These are phyloP conservation scores for Choristoneura fumiferana DNA, from an alignment of 1,140 invertebrate genomes.

Conservation along the genomic window DNA sequence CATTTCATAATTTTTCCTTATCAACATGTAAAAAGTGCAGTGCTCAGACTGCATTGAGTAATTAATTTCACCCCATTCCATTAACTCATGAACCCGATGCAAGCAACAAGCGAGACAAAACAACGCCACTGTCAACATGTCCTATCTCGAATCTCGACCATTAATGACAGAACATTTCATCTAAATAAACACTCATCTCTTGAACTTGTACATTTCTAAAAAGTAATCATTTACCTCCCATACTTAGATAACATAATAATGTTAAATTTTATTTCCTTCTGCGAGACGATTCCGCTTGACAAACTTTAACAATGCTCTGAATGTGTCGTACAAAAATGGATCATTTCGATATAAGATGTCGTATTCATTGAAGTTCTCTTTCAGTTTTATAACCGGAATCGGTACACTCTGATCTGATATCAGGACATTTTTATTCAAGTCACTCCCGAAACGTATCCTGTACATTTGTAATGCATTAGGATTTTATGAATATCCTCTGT, in stretches of 20 bases:
- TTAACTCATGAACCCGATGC: too few species aligned
- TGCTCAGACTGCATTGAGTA: too few species aligned
- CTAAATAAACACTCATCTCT: not conserved
- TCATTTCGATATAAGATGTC: too few species aligned
- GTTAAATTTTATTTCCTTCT: not conserved
- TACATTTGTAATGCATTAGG: conserved; percentile 64
- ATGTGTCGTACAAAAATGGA: too few species aligned
- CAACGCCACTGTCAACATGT: too few species aligned
- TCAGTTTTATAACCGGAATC: conserved; percentile 22
- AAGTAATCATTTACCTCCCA: not conserved
- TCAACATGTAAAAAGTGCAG: too few species aligned
- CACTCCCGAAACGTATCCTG: conserved; percentile 52
- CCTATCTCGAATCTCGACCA: too few species aligned
- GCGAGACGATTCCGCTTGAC: not conserved
- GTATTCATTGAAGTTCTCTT: not conserved
- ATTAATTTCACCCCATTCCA: too few species aligned
- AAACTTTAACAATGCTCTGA: not conserved
- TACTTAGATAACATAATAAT: conserved; percentile 8
- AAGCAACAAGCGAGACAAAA: too few species aligned
- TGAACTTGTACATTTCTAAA: not conserved
- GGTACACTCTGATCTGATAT: conserved; percentile 59
- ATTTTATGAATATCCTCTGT: conserved; percentile 26
- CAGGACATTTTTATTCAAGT: conserved; percentile 71
- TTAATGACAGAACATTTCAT: not conserved
- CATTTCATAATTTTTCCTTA: too few species aligned